phyloP scores from a whole-genome alignment of 37 sponge, comb jelly and placozoan genomes.

The Dysidea cf. avara region DNA sequence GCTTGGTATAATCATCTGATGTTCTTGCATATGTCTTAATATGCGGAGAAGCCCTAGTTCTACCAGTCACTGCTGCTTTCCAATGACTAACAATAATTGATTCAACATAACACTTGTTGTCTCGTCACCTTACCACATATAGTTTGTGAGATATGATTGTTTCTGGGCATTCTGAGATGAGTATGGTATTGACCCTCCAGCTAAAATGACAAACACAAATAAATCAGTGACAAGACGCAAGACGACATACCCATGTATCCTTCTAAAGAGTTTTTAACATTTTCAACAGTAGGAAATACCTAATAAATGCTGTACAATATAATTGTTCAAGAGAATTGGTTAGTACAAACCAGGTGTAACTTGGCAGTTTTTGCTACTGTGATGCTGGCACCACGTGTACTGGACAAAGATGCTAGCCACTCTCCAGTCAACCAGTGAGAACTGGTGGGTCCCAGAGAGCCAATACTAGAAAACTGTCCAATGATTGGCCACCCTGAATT shows the following conservation, averaged over 20 bases:
- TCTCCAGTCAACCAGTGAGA: slow-evolving; percentile 72
- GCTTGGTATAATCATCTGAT: slow-evolving; percentile 61
- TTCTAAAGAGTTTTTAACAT: slow-evolving; percentile 77
- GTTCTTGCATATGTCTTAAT: slow-evolving; percentile 91
- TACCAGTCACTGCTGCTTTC: slow-evolving; percentile 67
- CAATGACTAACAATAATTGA: slow-evolving; percentile 51
- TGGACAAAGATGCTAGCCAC: slow-evolving; percentile 61
- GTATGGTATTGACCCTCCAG: slow-evolving; percentile 92
- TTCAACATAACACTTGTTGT: not conserved
- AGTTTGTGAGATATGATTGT: slow-evolving; percentile 73
- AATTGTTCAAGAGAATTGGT: too few species aligned
- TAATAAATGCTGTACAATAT: not conserved
- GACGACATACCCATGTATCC: slow-evolving; percentile 71
- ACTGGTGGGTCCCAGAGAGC: slow-evolving; percentile 75
- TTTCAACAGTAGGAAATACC: slow-evolving; percentile 91
- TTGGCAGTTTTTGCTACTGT: not conserved
- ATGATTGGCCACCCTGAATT: slow-evolving; percentile 76
- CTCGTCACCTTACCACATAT: slow-evolving; percentile 34
- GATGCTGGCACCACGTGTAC: not conserved
- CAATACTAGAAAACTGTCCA: slow-evolving; percentile 91
- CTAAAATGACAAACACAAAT: slow-evolving; percentile 12
- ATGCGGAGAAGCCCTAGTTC: slow-evolving; percentile 88
- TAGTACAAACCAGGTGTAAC: too few species aligned
- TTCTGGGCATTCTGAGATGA: slow-evolving; percentile 55
- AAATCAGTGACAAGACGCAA: not conserved